phyloP scores from a whole-genome alignment of 2,888 invertebrate genomes.

The Leptinotarsa tumamoca region DNA sequence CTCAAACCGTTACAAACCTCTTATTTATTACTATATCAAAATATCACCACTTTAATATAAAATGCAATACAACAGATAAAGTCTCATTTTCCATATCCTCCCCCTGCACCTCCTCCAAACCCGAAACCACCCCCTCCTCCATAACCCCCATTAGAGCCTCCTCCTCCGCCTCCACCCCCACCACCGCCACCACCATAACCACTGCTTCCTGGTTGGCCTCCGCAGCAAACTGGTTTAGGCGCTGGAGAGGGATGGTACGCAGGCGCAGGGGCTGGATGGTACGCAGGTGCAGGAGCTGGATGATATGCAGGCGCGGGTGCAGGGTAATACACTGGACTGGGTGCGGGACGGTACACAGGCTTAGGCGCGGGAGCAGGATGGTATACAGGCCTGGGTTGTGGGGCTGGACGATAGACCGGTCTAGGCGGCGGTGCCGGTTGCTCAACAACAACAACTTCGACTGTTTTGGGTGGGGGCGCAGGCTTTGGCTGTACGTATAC shows the following conservation, averaged over 20 bases:
- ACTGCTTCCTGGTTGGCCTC: background rate
- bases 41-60: background rate
- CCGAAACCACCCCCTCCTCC: background rate
- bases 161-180: conserved; percentile 18
- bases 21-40: background rate
- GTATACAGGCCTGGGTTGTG: background rate
- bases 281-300: conserved; percentile 2
- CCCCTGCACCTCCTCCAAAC: conserved; percentile 22
- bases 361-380: background rate
- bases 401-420: conserved; percentile 17
- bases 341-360: background rate
- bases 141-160: background rate
- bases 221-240: background rate
- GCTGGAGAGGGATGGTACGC: background rate
- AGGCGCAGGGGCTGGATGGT: conserved; percentile 3
- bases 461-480: conserved; percentile 1
- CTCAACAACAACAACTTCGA: conserved; percentile 16
- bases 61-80: background rate
- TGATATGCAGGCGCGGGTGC: background rate
- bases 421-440: background rate
- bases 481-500: background rate
- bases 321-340: background rate
- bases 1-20: background rate
- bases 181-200: background rate
- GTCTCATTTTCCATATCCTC: conserved; percentile 2